These are phyloP conservation scores for Rhogogaster chlorosoma DNA, from an alignment of 2,888 invertebrate species.

Conservation along the genomic window DNA sequence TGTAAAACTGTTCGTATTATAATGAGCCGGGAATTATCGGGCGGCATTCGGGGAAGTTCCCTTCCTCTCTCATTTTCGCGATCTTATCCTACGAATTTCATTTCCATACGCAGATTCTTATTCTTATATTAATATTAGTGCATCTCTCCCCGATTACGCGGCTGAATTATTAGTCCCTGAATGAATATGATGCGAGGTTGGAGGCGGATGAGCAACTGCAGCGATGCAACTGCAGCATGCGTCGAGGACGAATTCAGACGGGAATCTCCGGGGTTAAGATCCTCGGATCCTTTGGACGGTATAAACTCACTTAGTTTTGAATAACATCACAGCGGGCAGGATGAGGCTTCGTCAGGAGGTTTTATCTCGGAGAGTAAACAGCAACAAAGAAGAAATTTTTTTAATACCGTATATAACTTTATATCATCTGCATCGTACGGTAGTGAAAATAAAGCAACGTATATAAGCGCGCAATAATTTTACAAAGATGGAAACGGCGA, in stretches of 20 bases:
- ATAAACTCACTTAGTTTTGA: constrained; percentile 3
- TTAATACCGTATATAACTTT: background rate
- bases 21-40: background rate
- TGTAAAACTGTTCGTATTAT: background rate
- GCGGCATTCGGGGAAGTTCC: background rate
- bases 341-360: background rate
- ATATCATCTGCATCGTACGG: background rate
- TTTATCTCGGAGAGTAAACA: background rate
- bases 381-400: background rate
- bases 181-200: background rate
- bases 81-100: background rate
- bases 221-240: background rate
- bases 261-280: constrained; percentile 33
- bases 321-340: background rate
- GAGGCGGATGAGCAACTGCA: background rate
- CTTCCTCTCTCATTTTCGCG: background rate
- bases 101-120: background rate
- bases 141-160: background rate
- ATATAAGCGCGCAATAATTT: background rate
- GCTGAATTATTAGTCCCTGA: background rate
- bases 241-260: constrained; percentile 22
- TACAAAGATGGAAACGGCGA: constrained; percentile 29
- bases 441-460: background rate
- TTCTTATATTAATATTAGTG: background rate
- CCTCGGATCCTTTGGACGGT: constrained; percentile 32